Conservation (phyloP, 2,888 invertebrate species). For the Mystacides longicornis region DNA sequence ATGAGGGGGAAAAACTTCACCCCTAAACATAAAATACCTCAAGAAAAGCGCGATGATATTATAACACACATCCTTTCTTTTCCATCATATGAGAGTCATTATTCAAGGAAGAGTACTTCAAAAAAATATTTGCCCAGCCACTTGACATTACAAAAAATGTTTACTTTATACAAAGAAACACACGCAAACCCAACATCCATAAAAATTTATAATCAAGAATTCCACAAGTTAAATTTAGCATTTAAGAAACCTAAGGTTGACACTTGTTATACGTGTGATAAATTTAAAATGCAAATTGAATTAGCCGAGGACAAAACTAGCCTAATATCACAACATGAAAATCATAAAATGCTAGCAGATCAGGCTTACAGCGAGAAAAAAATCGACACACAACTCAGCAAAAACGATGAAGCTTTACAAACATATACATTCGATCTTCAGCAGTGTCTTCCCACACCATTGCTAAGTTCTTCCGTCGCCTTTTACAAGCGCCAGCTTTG, state of each 20-base stretch:
- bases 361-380: slow-evolving; percentile 12
- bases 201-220: slow-evolving; percentile 15
- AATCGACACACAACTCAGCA: slow-evolving; percentile 4
- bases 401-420: slow-evolving; percentile 4
- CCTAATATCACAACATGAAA: not conserved
- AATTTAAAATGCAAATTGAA: slow-evolving; percentile 15
- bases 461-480: not conserved
- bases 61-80: not conserved
- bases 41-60: slow-evolving; percentile 1
- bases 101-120: not conserved
- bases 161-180: not conserved
- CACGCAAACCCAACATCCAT: slow-evolving; percentile 1
- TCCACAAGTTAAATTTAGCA: slow-evolving; percentile 16
- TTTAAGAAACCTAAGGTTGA: slow-evolving; percentile 17
- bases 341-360: slow-evolving; percentile 1
- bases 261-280: slow-evolving; percentile 18
- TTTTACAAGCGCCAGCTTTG: slow-evolving; percentile 9
- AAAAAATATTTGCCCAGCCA: slow-evolving; percentile 12
- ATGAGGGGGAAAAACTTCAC: not conserved
- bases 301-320: slow-evolving; percentile 8
- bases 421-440: slow-evolving; percentile 1
- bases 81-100: not conserved
- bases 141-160: slow-evolving; percentile 13
- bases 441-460: slow-evolving; percentile 2
- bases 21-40: not conserved